Percentiles rank a stretch among this genome's conserved stretches.
Conservation (phyloP, 2,113 vertebrate genomes). For the Sylvietta virens region DNA sequence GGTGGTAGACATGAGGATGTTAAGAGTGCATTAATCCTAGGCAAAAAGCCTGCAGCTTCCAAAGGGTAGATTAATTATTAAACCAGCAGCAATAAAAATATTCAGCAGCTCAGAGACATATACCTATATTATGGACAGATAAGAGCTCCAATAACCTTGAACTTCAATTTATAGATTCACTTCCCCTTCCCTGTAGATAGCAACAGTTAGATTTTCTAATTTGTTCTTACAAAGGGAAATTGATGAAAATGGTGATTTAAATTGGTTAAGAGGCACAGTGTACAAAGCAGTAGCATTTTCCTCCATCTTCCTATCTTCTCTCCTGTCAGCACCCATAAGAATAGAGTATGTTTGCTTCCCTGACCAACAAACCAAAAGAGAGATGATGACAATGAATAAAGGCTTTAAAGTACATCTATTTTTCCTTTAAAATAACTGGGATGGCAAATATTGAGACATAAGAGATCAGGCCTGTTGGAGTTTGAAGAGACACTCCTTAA, state of each 20-base stretch:
- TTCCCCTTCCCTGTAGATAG: neutral
- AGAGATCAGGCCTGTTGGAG: neutral
- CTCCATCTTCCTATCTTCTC: neutral
- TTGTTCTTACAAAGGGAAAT: neutral
- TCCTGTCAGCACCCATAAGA: neutral
- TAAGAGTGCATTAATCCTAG: neutral
- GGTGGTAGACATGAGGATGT: neutral
- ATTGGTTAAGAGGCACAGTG: neutral
- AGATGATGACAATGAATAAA: neutral
- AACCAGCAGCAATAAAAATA: conserved; percentile 25
- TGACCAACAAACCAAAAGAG: neutral
- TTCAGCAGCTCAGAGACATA: neutral
- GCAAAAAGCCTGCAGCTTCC: neutral
- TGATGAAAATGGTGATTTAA: neutral
- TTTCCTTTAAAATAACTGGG: neutral
- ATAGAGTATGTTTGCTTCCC: neutral
- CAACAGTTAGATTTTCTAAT: neutral
- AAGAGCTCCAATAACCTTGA: neutral
- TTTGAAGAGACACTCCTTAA: neutral
- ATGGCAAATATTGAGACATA: neutral
- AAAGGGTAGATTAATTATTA: conserved; percentile 50
- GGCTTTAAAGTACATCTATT: neutral
- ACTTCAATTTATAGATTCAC: neutral
- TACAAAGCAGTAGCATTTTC: neutral
- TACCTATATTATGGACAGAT: neutral